Percentiles rank a stretch among this genome's conserved stretches.
phyloP scores from a whole-genome alignment of 2,113 vertebrate species.

The Gymnorhina tibicen region DNA sequence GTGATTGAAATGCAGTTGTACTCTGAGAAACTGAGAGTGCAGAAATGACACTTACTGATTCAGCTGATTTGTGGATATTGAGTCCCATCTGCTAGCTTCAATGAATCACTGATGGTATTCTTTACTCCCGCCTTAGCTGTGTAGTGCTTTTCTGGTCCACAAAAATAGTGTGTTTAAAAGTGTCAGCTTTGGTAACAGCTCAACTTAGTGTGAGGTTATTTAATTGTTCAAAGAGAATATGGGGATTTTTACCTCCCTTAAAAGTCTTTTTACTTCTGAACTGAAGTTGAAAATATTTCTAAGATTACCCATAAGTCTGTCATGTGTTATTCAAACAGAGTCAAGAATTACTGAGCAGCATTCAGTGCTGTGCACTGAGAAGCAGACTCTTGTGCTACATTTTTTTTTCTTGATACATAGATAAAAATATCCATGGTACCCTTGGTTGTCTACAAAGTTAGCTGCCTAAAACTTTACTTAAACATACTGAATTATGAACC shows the following conservation, averaged over 20 bases:
- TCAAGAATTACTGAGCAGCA: neutral
- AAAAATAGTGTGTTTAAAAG: neutral
- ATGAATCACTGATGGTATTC: neutral
- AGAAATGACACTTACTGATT: conserved; percentile 42
- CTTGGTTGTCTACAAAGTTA: neutral
- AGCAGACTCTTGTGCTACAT: neutral
- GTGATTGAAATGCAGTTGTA: neutral
- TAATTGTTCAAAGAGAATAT: neutral
- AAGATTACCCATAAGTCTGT: neutral
- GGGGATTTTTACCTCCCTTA: neutral
- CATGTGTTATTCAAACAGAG: neutral
- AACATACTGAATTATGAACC: neutral
- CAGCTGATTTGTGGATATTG: conserved; percentile 28
- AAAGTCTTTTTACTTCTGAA: neutral
- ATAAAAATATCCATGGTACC: neutral
- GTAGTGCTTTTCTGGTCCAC: neutral
- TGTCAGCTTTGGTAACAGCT: neutral
- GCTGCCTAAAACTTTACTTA: neutral
- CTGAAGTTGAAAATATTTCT: neutral
- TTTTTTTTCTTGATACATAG: neutral
- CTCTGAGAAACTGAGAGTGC: neutral
- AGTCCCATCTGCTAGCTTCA: conserved; percentile 27
- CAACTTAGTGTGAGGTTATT: neutral
- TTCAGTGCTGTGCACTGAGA: neutral
- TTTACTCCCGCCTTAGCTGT: neutral